Conservation (phyloP, 53 echinoderm and acorn worm species). For the Zoroaster sp. region DNA sequence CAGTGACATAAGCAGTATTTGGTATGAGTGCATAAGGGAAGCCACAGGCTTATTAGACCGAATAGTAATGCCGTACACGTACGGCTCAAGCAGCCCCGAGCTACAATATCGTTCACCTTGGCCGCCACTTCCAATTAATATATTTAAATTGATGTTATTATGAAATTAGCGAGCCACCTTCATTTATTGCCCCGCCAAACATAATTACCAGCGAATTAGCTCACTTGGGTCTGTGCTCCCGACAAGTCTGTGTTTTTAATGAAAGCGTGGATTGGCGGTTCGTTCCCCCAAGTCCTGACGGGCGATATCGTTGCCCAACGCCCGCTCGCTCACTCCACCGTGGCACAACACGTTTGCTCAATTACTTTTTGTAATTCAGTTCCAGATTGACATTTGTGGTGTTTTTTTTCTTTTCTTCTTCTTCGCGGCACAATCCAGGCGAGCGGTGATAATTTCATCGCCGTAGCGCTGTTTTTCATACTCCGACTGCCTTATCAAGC, state of each 20-base stretch:
- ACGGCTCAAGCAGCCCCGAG: conserved; percentile 3
- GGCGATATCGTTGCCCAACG: background rate
- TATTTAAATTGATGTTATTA: conserved; percentile 91
- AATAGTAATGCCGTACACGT: conserved; percentile 69
- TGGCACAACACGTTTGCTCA: background rate
- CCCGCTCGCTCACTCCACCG: background rate
- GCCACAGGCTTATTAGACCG: conserved; percentile 41
- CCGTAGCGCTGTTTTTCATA: background rate
- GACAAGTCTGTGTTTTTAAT: conserved; percentile 36
- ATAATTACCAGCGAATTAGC: conserved; percentile 68
- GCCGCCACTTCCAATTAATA: conserved; percentile 83
- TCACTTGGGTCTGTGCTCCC: background rate
- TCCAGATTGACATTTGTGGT: background rate
- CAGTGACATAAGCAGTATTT: background rate
- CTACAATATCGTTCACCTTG: conserved; percentile 52
- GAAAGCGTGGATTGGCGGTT: conserved; percentile 34
- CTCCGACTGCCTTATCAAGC: background rate
- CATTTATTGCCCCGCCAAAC: conserved; percentile 83
- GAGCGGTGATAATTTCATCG: conserved; percentile 28
- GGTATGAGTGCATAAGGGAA: conserved; percentile 6
- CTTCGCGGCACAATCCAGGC: background rate
- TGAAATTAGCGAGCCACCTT: conserved; percentile 90
- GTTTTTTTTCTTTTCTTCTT: background rate
- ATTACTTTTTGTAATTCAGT: background rate
- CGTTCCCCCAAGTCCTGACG: conserved; percentile 6